Base-by-base conservation (phyloP, 1,140 invertebrate species). In the Phymorhynchus buccinoides region DNA sequence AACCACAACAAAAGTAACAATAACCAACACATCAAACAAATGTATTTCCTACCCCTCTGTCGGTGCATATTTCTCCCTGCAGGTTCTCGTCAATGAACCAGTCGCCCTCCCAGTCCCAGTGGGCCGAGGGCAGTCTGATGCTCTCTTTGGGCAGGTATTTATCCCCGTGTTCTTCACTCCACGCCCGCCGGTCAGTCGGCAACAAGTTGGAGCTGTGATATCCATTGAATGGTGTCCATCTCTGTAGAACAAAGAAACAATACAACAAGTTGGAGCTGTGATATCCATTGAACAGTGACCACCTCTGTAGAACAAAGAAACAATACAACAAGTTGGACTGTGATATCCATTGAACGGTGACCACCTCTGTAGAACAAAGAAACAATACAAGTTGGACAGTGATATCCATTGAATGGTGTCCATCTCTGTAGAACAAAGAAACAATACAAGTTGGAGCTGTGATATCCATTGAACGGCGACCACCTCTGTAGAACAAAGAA, bases 41-140 rank as follows among this genome's bases (percentile, higher is more conserved):
- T 62, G 88, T 27, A 39, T 71, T 80, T 66, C 77, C 75, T 87
- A 94, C 97, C 95, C 98, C 97, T 93, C 96, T 96, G 22, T 83
- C 81, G 12, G 81, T 83, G 41, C 81, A 83, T 3, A 96, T 96
- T 90, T 97, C 96, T 6, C 97, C 97, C 93, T 98, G 96, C 75
- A 98, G 94, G 41, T 96, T 97, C 22, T 97, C 95, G 92, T 98
- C 97, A 80, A 98, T 95, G 87, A 97, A 95, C 97, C 97, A 99
- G 88, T 97, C 96, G 4, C 96, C 96, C 94, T 98, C 97, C 97
- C 97, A 98, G 90, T 97, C 96, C 97, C 97, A 98, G 85, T 97
- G 96, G 95, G 97, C 95, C 0, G 97, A 97, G 35, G 97, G 97
- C 39, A 98, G 93, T 88, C 96, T 94, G 73, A 98, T 97, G 90